A percentile compares a stretch with the other conserved stretches of the same genome.
Conservation (phyloP, 1,140 invertebrate species). For the Sinonovacula constricta region DNA sequence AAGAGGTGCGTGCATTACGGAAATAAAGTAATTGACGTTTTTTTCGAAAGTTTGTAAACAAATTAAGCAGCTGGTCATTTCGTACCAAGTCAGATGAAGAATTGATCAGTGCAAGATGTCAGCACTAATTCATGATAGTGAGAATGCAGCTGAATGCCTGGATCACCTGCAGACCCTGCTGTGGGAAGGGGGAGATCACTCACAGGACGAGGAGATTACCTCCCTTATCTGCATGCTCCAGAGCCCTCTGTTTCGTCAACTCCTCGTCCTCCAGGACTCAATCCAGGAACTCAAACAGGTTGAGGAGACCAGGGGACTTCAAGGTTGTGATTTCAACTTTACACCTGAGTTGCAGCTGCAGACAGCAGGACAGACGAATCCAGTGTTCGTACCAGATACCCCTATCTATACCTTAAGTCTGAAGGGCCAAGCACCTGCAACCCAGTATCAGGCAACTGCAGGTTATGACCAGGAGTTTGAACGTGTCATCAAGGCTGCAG, state of each 20-base stretch:
- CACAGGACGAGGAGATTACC: conserved; percentile 90
- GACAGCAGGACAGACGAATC: conserved; percentile 19
- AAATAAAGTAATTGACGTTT: too few species aligned
- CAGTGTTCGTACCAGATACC: conserved; percentile 31
- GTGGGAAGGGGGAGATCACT: conserved; percentile 85
- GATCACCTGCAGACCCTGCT: conserved; percentile 88
- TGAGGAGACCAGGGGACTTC: conserved; percentile 18
- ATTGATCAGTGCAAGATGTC: too few species aligned
- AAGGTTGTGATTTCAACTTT: conserved; percentile 36
- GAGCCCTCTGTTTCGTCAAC: conserved; percentile 94
- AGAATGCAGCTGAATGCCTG: conserved; percentile 85
- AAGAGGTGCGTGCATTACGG: too few species aligned
- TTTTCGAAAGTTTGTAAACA: too few species aligned
- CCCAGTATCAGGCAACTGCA: conserved; percentile 53
- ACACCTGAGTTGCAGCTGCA: conserved; percentile 28
- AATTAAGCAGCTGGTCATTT: too few species aligned
- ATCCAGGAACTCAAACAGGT: conserved; percentile 72
- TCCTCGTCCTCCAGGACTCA: conserved; percentile 89
- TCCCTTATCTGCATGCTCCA: conserved; percentile 92
- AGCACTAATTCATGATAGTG: too few species aligned
- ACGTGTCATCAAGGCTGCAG: conserved; percentile 81
- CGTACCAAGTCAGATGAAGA: too few species aligned
- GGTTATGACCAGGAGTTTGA: conserved; percentile 81
- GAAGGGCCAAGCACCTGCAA: not conserved
- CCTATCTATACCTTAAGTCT: not conserved